Base-by-base conservation (phyloP, 2,888 invertebrate genomes). In the Drosophila koepferae region DNA sequence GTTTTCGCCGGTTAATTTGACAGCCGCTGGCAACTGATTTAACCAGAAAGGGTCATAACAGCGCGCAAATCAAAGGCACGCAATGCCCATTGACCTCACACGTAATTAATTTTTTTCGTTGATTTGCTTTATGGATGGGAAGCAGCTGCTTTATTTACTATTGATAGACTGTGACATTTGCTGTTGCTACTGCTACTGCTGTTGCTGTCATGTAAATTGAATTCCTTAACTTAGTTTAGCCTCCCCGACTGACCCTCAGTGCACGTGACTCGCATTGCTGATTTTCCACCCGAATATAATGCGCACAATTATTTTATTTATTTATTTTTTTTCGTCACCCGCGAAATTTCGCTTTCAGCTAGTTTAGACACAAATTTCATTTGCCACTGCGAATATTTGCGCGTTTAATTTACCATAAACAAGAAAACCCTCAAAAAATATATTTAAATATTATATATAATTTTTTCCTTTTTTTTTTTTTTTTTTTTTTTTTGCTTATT, bases 261-360 rank as follows among this genome's bases (percentile, higher is more conserved):
- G 74, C 64, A 90, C 89, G 89, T 89, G 89, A 90, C 84, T 73
- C 69, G 91, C 41, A 43, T 88, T 8, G 14, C 63, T 70, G 65
- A 86, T 80, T 65, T 40, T 38, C 36, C 36, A 23, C 44, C 10
- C 6, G 6, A n/a, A 51, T 16, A 53, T 23, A 28, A 31, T 7
- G 36, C 38, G 41, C 38, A 36, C 31, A 55, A 16, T 64, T 65
- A 23, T 55, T 49, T 58, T 20, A 23, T 23, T 23, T 23, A 23
- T 23, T 20, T 20, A 20, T 63, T 20, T 63, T 63, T 44, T 54
- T 49, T 56, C 61, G 53, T 61, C 73, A 67, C 63, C 23, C 20
- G 38, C 48, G 46, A 58, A 58, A 54, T 59, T 68, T 66, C 49
- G 70, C 59, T 63, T 46, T 38, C 48, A 71, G 54, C 56, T 49